A percentile compares a stretch with the other conserved stretches of the same genome.
These are phyloP conservation scores for Nothocercus nigrocapillus DNA, from an alignment of 2,113 vertebrate species.

Conservation along the genomic window DNA sequence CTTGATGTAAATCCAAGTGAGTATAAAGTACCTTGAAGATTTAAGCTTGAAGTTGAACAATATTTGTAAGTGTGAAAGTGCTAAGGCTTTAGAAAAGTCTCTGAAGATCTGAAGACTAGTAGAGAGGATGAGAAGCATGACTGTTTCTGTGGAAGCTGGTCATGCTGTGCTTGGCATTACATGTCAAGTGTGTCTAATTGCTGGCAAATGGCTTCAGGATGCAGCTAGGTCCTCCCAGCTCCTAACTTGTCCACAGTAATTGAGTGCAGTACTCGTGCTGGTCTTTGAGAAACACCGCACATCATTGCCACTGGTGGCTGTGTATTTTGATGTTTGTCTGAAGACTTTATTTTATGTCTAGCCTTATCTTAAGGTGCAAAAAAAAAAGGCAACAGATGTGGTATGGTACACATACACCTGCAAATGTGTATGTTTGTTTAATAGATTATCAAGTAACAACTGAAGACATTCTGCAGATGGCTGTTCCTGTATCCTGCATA, in stretches of 20 bases:
- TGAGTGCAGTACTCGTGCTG: neutral
- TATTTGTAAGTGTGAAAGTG: neutral
- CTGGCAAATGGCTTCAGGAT: neutral
- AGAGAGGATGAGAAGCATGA: neutral
- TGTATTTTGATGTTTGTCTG: neutral
- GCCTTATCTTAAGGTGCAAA: neutral
- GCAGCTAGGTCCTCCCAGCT: neutral
- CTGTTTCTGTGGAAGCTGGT: neutral
- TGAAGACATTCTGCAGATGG: slow-evolving; percentile 38
- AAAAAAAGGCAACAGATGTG: neutral
- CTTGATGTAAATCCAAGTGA: neutral
- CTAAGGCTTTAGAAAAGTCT: neutral
- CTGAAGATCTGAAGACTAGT: neutral
- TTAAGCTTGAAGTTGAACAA: neutral
- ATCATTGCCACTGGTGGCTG: accelerated
- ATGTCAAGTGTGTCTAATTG: neutral
- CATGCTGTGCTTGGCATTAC: neutral
- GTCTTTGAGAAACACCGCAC: neutral
- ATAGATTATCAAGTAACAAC: slow-evolving; percentile 49
- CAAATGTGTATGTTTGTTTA: neutral
- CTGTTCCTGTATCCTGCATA: slow-evolving; percentile 49
- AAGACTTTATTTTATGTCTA: neutral
- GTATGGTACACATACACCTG: neutral
- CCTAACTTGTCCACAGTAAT: neutral
- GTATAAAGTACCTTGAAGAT: neutral